Percentiles rank a stretch among this genome's conserved stretches.
Conservation (phyloP, 2,113 vertebrate genomes). For the Leucoraja erinaceus region DNA sequence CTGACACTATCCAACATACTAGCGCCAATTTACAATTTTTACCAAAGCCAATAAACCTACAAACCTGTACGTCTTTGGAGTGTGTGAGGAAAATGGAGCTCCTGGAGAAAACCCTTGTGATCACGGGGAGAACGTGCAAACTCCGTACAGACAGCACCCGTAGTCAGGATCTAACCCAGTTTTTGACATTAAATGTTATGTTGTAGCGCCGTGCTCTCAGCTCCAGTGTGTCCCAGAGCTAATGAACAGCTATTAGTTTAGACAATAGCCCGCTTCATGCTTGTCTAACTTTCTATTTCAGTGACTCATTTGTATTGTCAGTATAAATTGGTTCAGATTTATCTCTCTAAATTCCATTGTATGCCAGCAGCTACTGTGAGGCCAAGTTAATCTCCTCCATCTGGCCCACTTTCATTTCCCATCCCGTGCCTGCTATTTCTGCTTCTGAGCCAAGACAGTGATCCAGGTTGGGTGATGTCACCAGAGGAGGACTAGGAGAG, state of each 20-base stretch:
- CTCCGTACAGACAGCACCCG: too few species aligned
- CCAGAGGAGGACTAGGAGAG: too few species aligned
- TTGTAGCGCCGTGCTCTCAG: background rate
- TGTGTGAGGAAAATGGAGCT: too few species aligned
- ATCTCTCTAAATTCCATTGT: background rate
- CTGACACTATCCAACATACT: too few species aligned
- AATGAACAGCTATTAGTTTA: background rate
- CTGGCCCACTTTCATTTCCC: background rate
- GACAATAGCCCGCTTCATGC: background rate
- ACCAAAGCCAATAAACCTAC: too few species aligned
- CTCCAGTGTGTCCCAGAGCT: background rate
- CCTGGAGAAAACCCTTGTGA: too few species aligned
- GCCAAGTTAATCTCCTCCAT: background rate
- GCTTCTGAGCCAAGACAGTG: background rate
- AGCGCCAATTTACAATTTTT: too few species aligned
- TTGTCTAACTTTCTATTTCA: conserved; percentile 7
- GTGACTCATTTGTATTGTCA: background rate
- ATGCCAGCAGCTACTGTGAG: background rate
- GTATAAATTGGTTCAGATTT: background rate
- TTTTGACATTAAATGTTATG: background rate
- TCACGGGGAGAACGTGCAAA: too few species aligned
- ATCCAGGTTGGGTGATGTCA: background rate
- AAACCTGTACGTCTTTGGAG: too few species aligned
- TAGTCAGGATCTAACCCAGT: background rate
- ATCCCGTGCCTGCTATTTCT: background rate